Evolutionary conservation across 2,113 vertebrate species (phyloP).

Genomic region (Psittacara wagleri): DNA sequence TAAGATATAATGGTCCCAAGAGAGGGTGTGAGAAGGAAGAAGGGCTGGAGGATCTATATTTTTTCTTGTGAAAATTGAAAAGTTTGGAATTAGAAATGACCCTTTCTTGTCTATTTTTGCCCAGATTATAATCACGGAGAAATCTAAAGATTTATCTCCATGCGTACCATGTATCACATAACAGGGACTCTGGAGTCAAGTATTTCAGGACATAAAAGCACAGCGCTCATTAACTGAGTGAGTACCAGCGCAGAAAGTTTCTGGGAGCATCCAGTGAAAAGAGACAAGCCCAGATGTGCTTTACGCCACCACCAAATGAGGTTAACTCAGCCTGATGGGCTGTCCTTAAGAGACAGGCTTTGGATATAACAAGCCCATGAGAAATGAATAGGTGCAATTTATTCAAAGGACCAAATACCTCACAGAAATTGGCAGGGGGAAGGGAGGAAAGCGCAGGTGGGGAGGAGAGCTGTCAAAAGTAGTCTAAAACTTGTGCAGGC

Average conservation of each 20-base stretch:
- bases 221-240: neutral
- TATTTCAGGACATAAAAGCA: neutral
- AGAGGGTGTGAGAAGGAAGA: neutral
- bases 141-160: neutral
- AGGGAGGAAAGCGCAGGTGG: neutral
- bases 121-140: neutral
- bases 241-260: neutral
- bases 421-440: neutral
- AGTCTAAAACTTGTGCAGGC: neutral
- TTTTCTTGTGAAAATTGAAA: neutral
- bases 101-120: neutral
- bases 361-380: neutral
- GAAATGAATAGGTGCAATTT: neutral
- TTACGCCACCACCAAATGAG: neutral
- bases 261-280: neutral
- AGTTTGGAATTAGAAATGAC: neutral
- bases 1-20: neutral
- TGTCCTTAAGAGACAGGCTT: neutral
- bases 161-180: neutral
- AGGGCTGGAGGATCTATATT: neutral
- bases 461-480: neutral
- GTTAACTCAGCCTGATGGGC: neutral
- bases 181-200: fast-evolving
- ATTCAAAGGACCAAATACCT: neutral
- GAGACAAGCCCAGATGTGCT: neutral